Evolutionary conservation across 64 coral and sea anemone species (phyloP).

Genomic region (Platygyra sinensis): DNA sequence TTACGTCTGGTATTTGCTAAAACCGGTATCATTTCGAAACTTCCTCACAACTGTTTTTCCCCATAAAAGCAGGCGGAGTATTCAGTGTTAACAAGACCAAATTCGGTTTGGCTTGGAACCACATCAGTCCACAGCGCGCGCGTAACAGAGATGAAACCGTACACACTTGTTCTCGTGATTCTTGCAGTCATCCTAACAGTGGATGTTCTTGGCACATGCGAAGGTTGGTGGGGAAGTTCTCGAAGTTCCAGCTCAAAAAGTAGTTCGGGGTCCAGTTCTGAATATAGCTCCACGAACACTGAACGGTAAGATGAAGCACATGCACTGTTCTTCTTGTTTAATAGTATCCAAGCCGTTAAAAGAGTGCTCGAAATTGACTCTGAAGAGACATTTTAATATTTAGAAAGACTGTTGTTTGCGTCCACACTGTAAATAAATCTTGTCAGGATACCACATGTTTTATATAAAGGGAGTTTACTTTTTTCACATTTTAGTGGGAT

Average conservation of each 20-base stretch:
- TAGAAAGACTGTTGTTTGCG: too few species aligned
- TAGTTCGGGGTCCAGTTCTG: not conserved
- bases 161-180: conserved; percentile 14
- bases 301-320: not conserved
- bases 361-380: too few species aligned
- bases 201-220: conserved; percentile 15
- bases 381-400: too few species aligned
- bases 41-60: not conserved
- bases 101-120: not conserved
- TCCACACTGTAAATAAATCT: too few species aligned
- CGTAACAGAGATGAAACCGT: conserved; percentile 64
- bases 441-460: too few species aligned
- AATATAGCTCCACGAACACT: not conserved
- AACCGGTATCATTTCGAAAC: not conserved
- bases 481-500: too few species aligned
- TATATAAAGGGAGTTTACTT: too few species aligned
- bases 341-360: too few species aligned
- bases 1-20: too few species aligned
- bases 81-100: not conserved
- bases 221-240: conserved; percentile 34
- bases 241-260: conserved; percentile 1
- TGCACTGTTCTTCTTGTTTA: not conserved
- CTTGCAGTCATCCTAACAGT: conserved; percentile 43
- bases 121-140: not conserved
- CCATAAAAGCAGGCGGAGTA: not conserved